phyloP scores from a whole-genome alignment of 2,113 vertebrate species.

The Epinephelus cyanopodus region DNA sequence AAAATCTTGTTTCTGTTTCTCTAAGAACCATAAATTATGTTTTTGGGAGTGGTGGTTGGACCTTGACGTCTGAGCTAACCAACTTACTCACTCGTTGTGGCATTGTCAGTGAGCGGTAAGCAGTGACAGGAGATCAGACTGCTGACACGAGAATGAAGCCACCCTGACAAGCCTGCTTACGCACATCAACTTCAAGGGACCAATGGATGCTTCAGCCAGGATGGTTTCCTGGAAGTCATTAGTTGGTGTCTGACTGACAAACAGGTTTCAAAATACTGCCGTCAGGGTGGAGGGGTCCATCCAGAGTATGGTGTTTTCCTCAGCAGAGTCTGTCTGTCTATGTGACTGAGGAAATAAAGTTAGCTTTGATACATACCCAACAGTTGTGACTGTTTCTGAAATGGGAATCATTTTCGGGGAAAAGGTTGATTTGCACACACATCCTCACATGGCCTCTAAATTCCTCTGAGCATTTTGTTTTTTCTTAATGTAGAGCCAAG shows the following conservation, averaged over 20 bases:
- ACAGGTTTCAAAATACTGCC: background rate
- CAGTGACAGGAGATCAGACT: slow-evolving; percentile 54
- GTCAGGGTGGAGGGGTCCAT: background rate
- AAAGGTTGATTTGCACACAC: background rate
- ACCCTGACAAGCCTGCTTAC: slow-evolving; percentile 56
- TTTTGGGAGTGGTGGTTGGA: slow-evolving; percentile 73
- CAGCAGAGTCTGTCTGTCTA: slow-evolving; percentile 2
- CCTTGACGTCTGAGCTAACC: slow-evolving; percentile 75
- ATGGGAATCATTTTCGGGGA: background rate
- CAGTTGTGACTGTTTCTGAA: background rate
- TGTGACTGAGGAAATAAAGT: background rate
- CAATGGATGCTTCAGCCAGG: slow-evolving; percentile 36
- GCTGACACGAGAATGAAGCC: slow-evolving; percentile 55
- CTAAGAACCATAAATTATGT: slow-evolving; percentile 77
- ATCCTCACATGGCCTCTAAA: background rate
- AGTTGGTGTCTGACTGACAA: slow-evolving; percentile 21
- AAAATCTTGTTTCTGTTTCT: slow-evolving; percentile 54
- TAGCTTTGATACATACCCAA: background rate
- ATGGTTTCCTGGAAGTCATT: slow-evolving; percentile 57
- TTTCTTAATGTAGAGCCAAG: background rate
- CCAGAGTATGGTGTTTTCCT: slow-evolving; percentile 14
- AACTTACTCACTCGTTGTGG: slow-evolving; percentile 57
- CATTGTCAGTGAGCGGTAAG: slow-evolving; percentile 56
- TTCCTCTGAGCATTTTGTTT: background rate
- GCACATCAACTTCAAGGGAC: slow-evolving; percentile 44